These are phyloP conservation scores for Chymomyza amoena DNA, from an alignment of 2,888 invertebrate genomes.

Conservation along the genomic window DNA sequence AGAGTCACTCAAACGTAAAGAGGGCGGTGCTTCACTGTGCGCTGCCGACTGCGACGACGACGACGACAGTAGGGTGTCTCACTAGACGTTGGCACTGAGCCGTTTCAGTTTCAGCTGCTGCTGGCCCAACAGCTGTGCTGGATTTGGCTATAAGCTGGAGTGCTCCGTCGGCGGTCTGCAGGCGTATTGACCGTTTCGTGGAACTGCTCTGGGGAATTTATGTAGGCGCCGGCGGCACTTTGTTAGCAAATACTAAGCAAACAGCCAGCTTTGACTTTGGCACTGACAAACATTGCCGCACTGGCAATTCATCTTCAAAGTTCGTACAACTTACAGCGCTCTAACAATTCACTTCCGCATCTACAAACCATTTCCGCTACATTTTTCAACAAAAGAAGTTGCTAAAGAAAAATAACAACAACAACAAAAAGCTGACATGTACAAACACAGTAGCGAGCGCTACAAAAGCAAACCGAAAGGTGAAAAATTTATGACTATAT, in stretches of 20 bases:
- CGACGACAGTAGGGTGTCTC: not conserved
- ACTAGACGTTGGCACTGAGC: not conserved
- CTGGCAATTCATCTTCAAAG: slow-evolving; percentile 35
- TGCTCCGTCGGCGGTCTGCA: not conserved
- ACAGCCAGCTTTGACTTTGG: not conserved
- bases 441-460: slow-evolving; percentile 19
- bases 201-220: not conserved
- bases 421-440: slow-evolving; percentile 43
- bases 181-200: not conserved
- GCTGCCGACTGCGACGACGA: not conserved
- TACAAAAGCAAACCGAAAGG: slow-evolving; percentile 35
- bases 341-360: slow-evolving; percentile 72
- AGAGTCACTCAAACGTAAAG: slow-evolving; percentile 37
- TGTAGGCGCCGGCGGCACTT: not conserved
- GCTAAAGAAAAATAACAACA: slow-evolving; percentile 37
- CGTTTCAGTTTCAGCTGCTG: slow-evolving; percentile 1
- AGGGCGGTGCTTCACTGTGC: slow-evolving; percentile 43
- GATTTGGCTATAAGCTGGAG: not conserved
- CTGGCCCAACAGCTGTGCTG: not conserved
- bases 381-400: slow-evolving; percentile 54
- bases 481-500: slow-evolving; percentile 37
- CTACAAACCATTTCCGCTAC: slow-evolving; percentile 67
- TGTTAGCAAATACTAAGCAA: not conserved
- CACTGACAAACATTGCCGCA: not conserved
- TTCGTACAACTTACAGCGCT: not conserved